These are phyloP conservation scores for Yponomeuta cagnagella DNA, from an alignment of 2,888 invertebrate genomes.

Conservation along the genomic window DNA sequence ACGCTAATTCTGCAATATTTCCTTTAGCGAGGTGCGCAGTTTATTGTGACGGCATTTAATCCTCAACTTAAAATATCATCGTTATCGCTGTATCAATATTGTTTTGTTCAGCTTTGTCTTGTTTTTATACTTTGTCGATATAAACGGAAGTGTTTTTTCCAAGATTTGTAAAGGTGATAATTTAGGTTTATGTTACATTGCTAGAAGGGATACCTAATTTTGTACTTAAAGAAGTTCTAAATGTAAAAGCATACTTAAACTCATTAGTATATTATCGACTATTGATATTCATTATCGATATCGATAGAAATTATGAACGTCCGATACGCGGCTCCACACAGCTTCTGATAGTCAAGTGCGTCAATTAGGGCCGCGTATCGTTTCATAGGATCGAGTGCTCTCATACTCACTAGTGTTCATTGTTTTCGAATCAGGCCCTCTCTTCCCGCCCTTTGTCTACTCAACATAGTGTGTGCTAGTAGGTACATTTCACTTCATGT, in stretches of 20 bases:
- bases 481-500: not conserved
- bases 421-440: constrained; percentile 43
- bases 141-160: no score
- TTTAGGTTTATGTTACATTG: no score
- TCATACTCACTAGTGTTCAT: constrained; percentile 35
- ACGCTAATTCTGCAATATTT: constrained; percentile 9
- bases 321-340: not conserved
- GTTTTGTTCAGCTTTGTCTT: not conserved
- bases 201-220: no score
- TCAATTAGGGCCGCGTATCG: constrained; percentile 6
- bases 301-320: not conserved
- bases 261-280: no score
- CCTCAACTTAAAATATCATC: not conserved
- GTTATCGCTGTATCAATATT: not conserved
- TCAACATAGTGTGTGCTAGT: not conserved
- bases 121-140: not conserved
- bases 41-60: not conserved
- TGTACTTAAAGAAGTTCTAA: no score
- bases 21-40: not conserved
- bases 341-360: not conserved
- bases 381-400: constrained; percentile 28
- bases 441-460: constrained; percentile 24
- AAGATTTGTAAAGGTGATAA: no score
- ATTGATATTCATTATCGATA: not conserved
- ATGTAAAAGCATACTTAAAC: no score